Conservation (phyloP, 2,113 vertebrate species). For the Pangasianodon hypophthalmus region DNA sequence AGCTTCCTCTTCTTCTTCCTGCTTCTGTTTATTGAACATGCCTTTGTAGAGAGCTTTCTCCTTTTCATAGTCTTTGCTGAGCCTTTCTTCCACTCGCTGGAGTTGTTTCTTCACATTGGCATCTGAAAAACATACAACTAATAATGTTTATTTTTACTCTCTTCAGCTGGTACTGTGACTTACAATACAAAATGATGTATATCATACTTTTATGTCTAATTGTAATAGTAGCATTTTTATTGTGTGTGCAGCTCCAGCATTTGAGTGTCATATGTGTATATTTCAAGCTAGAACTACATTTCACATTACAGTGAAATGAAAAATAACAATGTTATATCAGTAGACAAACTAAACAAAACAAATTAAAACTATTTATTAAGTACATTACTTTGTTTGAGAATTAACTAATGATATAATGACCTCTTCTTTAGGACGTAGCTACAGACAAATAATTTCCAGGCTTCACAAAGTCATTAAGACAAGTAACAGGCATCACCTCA, state of each 20-base stretch:
- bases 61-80: slow-evolving; percentile 76
- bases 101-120: slow-evolving; percentile 80
- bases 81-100: slow-evolving; percentile 79
- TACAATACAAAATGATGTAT: background rate
- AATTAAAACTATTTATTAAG: background rate
- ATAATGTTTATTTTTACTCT: background rate
- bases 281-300: background rate
- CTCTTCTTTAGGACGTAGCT: background rate
- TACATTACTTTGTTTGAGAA: background rate
- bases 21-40: slow-evolving; percentile 78
- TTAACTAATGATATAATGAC: background rate
- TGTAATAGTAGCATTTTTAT: background rate
- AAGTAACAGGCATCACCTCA: background rate
- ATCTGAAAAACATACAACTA: slow-evolving; percentile 67
- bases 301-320: background rate
- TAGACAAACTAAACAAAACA: background rate
- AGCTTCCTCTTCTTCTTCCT: slow-evolving; percentile 31
- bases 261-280: background rate
- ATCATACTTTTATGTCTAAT: background rate
- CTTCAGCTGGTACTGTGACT: background rate
- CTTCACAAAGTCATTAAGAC: background rate
- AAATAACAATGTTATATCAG: background rate
- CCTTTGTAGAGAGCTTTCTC: slow-evolving; percentile 84
- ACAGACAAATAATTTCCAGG: background rate
- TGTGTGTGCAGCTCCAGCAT: background rate